Conservation (phyloP, 2,888 invertebrate genomes). For the Pyrocoelia pectoralis region DNA sequence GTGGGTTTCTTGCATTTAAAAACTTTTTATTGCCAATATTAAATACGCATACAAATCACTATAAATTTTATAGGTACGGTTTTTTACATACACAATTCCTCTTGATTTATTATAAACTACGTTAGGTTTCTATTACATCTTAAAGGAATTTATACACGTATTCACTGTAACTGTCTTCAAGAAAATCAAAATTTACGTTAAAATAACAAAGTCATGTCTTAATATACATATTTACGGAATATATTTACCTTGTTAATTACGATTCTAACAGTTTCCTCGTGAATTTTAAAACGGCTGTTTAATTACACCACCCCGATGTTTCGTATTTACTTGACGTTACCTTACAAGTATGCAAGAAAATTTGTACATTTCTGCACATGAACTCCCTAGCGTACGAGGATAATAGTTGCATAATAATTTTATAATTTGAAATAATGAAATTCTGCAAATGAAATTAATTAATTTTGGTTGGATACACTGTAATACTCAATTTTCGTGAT, state of each 20-base stretch:
- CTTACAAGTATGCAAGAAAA: too few species aligned
- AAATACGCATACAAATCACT: slow-evolving; percentile 1
- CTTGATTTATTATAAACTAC: not conserved
- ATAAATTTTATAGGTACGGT: not conserved
- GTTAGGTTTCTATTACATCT: not conserved
- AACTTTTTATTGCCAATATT: slow-evolving; percentile 4
- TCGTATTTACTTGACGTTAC: too few species aligned
- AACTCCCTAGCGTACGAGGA: too few species aligned
- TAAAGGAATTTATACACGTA: not conserved
- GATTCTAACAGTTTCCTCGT: slow-evolving; percentile 4
- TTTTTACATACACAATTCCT: not conserved
- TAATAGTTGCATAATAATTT: too few species aligned
- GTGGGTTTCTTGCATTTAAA: not conserved
- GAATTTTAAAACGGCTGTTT: slow-evolving; percentile 12
- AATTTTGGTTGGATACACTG: too few species aligned
- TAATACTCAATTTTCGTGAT: too few species aligned
- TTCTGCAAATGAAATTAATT: too few species aligned
- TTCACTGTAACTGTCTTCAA: not conserved
- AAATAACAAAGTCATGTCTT: slow-evolving; percentile 11
- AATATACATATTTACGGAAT: slow-evolving; percentile 15
- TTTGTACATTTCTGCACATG: too few species aligned
- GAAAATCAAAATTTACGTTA: slow-evolving; percentile 13
- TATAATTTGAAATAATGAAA: too few species aligned
- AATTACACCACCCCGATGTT: slow-evolving; percentile 4
- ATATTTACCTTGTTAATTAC: slow-evolving; percentile 12